Evolutionary conservation across 2,113 vertebrate species (phyloP).

Genomic region (Ovibos moschatus): DNA sequence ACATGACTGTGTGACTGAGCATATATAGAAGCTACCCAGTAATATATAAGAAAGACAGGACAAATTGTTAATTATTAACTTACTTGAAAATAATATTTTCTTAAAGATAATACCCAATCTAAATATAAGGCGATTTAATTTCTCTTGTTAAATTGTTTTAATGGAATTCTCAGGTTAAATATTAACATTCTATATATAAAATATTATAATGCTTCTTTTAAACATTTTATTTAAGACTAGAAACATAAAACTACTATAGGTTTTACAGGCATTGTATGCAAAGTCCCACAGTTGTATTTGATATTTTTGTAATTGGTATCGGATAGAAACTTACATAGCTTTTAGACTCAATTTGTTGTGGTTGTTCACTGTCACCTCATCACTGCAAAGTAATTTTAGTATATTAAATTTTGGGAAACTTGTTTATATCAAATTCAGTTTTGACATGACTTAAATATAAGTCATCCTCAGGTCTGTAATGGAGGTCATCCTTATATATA

Average conservation of each 20-base stretch:
- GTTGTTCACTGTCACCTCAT: constrained; percentile 38
- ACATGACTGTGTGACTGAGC: not conserved
- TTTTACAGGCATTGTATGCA: constrained; percentile 5
- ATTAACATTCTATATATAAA: not conserved
- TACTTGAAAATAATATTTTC: not conserved
- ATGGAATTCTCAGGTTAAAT: constrained; percentile 2
- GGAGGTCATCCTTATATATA: constrained; percentile 57
- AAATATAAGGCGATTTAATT: not conserved
- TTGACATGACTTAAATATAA: constrained; percentile 65
- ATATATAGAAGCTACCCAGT: not conserved
- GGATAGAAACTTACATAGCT: not conserved
- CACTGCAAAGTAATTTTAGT: constrained; percentile 29
- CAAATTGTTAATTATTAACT: not conserved
- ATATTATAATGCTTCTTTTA: constrained; percentile 6
- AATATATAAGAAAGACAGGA: not conserved
- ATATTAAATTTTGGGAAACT: constrained; percentile 67
- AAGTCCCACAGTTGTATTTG: not conserved
- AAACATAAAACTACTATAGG: constrained; percentile 16
- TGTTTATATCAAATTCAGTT: constrained; percentile 70
- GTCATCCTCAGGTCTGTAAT: constrained; percentile 73
- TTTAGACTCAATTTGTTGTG: not conserved
- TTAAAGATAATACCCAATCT: not conserved
- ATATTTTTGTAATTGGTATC: not conserved
- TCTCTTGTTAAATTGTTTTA: constrained; percentile 2
- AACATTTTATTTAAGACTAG: not conserved